Conservation (phyloP, 2,113 vertebrate species). For the Capra hircus region DNA sequence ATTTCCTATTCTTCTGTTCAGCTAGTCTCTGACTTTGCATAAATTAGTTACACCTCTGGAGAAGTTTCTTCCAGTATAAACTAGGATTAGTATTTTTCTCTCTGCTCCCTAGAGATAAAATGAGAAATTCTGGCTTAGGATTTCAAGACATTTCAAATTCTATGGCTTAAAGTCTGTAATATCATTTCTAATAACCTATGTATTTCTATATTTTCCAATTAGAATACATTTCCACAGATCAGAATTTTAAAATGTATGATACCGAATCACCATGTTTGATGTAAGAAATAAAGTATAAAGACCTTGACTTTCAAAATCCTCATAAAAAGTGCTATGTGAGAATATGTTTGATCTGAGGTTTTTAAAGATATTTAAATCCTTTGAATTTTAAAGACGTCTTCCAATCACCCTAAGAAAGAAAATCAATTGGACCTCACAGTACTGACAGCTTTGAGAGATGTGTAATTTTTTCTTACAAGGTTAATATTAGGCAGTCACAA, state of each 20-base stretch:
- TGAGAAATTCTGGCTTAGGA: background rate
- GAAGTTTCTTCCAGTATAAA: background rate
- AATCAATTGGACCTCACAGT: background rate
- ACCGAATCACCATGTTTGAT: background rate
- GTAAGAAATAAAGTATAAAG: background rate
- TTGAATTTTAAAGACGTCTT: conserved; percentile 11
- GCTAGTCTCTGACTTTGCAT: background rate
- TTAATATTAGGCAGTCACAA: background rate
- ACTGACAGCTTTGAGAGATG: background rate
- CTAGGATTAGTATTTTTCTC: background rate
- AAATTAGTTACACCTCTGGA: background rate
- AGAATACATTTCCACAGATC: background rate
- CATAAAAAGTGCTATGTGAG: background rate
- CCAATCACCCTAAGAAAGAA: background rate
- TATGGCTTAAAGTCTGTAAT: background rate
- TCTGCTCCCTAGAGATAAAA: conserved; percentile 13
- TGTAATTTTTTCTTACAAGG: background rate
- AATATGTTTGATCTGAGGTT: background rate
- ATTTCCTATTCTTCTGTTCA: background rate
- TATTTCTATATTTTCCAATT: background rate
- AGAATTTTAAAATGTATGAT: background rate
- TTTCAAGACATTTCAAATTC: conserved; percentile 3
- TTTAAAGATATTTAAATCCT: background rate
- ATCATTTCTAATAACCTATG: background rate
- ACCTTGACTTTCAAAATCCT: background rate